Base-by-base conservation (phyloP, 1,140 invertebrate species). In the Orchestia grillus region DNA sequence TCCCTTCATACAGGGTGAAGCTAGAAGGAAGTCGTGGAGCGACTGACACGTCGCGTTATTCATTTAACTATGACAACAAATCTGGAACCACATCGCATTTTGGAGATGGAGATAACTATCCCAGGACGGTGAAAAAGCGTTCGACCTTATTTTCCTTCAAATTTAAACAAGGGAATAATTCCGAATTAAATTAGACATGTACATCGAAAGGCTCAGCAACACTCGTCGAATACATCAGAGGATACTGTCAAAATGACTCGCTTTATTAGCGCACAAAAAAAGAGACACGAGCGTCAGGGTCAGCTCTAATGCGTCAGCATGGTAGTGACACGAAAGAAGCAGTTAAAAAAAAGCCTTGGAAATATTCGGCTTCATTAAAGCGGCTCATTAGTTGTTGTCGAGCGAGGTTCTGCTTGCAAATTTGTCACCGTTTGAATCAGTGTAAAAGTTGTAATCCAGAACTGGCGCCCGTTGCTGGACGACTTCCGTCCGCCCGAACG, bases 301-400 rank as follows among this genome's bases (percentile, higher is more conserved):
- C 62, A 77, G 11, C 11, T 77, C 28, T 77, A 77, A 77, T 77
- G 62, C 62, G 62, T 77, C 62, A 19, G 28, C 62, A 36, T 77
- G 62, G 28, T 28, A 36, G 15, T 77, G 62, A 77, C 62, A 77
- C 36, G 62, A 77, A 77, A 77, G 28, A 8, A 77, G 62, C 3
- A 77, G 36, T 23, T 15, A 8, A 36, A 77, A 77, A 77, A 8
- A 77, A 28, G 62, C 62, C 62, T 23, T 8, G 62, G 62, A 77
- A 77, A 77, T 77, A 77, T 77, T 77, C 62, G 62, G 62, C 62
- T 77, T 77, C 62, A 77, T 77, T 77, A 77, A 36, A 77, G 62
- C 62, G 11, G 62, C 36, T 77, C 62, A 77, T 77, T 77, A 77
- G 62, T 77, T 36, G 62, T 77, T 77, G 62, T 77, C 62, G 62